Evolutionary conservation across 2,888 invertebrate genomes (phyloP), one percentile per base, ranked within the genome.

Genomic region (Blastobasis lacticolella): DNA sequence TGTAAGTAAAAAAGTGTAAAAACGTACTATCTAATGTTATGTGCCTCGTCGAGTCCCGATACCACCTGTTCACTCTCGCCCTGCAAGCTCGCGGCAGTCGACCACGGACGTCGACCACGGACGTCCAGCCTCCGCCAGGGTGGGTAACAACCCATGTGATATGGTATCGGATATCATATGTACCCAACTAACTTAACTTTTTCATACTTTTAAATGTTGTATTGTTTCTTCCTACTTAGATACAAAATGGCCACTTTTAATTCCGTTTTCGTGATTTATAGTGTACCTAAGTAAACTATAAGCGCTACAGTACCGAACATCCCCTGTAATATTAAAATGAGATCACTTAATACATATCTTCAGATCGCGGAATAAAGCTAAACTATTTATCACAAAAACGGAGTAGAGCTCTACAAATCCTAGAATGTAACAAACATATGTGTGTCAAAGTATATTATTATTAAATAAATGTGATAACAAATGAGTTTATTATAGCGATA

Each of bases 401-500:
- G 65, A 70, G 65, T 73, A 69, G 61, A 70, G 54, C 60, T 77
- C 71, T 78, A 78, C 76, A 81, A 79, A 75, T 78, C 69, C 67
- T 85, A 85, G 85, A 81, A 79, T 72, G 78, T 83, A 84, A 85
- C 47, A 53, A 55, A 55, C 46, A 75, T 81, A 78, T 86, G 80
- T 82, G 86, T 88, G 87, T 87, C 87, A 87, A 85, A 85, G 69
- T 85, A 85, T 53, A 53, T 53, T 85, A 86, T 84, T 84, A 84
- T 81, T 85, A 80, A 82, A 86, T 88, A 87, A 88, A 88, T 88
- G 87, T 88, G 87, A 88, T 88, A 87, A 82, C 78, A 87, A 79
- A 85, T 75, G 86, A 85, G 84, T 84, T 86, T 86, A 88, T 84
- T 85, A 88, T 87, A 88, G 85, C 78, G 75, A 79, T 81, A 82